These are phyloP conservation scores for Catamblyrhynchus diadema DNA, from an alignment of 2,797 vertebrate genomes.

Conservation along the genomic window DNA sequence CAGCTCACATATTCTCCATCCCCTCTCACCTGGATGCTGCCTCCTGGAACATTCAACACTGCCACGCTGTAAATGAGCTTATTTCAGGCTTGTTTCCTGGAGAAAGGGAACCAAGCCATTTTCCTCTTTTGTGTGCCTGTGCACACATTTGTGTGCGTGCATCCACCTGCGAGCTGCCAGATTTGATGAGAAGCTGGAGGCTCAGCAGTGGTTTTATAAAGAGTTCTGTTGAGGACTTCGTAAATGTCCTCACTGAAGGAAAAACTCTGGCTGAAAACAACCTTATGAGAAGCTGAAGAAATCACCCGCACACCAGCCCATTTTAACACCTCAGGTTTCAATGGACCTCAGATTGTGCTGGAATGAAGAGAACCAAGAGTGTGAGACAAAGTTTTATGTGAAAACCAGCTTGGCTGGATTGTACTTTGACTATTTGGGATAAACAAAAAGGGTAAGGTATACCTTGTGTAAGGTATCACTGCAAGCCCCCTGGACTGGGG, in stretches of 20 bases:
- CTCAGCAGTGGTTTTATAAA: background rate
- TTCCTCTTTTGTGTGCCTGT: fast-evolving
- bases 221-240: background rate
- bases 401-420: background rate
- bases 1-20: background rate
- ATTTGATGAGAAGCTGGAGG: background rate
- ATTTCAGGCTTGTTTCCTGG: background rate
- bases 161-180: background rate
- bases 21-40: background rate
- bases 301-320: background rate
- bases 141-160: fast-evolving
- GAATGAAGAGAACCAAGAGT: background rate
- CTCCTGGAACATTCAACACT: background rate
- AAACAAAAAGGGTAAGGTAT: background rate
- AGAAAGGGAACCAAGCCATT: background rate
- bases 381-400: background rate
- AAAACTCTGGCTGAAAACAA: background rate
- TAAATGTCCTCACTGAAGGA: background rate
- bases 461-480: background rate
- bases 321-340: background rate
- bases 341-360: fast-evolving
- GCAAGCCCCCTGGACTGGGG: background rate
- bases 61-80: background rate
- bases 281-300: background rate
- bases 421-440: background rate